These are phyloP conservation scores for Ifrita kowaldi DNA, from an alignment of 2,113 vertebrate species.

Conservation along the genomic window DNA sequence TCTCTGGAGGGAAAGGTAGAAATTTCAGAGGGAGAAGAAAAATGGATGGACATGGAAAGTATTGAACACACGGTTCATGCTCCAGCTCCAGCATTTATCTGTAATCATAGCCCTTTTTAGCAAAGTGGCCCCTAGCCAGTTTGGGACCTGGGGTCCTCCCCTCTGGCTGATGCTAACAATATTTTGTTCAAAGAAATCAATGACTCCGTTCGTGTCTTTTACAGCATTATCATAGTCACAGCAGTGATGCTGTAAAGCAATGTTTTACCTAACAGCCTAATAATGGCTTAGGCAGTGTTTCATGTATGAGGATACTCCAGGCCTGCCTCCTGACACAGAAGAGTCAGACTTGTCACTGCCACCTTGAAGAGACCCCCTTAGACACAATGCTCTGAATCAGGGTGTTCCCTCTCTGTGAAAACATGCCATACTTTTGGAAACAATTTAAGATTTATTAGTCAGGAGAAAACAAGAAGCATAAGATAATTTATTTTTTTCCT, in stretches of 20 bases:
- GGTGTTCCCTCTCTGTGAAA: not conserved
- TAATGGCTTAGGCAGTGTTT: not conserved
- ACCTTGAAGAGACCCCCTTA: not conserved
- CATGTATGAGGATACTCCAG: not conserved
- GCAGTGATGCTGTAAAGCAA: not conserved
- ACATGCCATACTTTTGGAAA: not conserved
- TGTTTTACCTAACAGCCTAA: not conserved
- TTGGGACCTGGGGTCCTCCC: not conserved
- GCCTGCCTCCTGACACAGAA: not conserved
- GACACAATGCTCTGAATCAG: not conserved
- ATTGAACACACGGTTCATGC: fast-evolving
- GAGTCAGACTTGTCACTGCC: not conserved
- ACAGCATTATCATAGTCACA: not conserved
- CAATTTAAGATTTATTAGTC: not conserved
- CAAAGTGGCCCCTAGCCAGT: fast-evolving
- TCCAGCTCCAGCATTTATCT: not conserved
- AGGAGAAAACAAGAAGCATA: not conserved
- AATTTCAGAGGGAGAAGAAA: not conserved
- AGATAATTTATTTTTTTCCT: not conserved
- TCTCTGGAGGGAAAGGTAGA: not conserved
- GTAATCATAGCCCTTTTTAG: not conserved
- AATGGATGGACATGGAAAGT: not conserved
- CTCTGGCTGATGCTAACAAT: not conserved
- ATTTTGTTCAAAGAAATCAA: not conserved
- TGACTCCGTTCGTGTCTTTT: not conserved